Percentiles rank a stretch among this genome's conserved stretches.
phyloP scores from a whole-genome alignment of 2,797 vertebrate genomes.

The Staurois parvus region DNA sequence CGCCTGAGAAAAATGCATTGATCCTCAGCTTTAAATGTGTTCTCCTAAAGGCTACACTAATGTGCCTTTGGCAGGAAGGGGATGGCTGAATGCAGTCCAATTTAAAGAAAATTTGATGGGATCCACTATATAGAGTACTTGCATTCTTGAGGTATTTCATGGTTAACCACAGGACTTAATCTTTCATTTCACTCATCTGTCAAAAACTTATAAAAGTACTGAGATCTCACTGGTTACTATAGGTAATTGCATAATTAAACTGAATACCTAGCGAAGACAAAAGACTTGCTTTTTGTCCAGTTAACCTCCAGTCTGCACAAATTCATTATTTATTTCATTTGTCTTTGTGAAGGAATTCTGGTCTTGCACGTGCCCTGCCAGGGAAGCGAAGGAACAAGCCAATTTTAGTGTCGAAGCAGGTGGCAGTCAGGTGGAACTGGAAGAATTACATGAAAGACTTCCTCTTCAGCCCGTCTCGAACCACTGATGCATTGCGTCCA shows the following conservation, averaged over 20 bases:
- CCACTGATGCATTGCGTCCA: slow-evolving; percentile 68
- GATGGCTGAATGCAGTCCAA: slow-evolving; percentile 61
- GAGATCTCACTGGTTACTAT: not conserved
- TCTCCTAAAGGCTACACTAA: slow-evolving; percentile 58
- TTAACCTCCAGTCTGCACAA: not conserved
- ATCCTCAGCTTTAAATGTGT: slow-evolving; percentile 64
- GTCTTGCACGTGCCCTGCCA: slow-evolving; percentile 42
- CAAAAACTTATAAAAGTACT: not conserved
- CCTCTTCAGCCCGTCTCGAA: slow-evolving; percentile 69
- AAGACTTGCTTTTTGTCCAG: not conserved
- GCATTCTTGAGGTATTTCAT: not conserved
- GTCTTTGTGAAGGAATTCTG: slow-evolving; percentile 37
- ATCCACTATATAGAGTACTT: slow-evolving; percentile 57
- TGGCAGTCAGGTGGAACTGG: slow-evolving; percentile 82
- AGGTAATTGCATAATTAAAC: not conserved
- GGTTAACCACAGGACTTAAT: not conserved
- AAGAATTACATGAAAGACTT: slow-evolving; percentile 70
- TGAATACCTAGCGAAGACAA: not conserved
- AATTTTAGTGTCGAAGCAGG: slow-evolving; percentile 84
- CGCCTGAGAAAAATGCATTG: slow-evolving; percentile 65
- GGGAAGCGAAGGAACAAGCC: slow-evolving; percentile 69
- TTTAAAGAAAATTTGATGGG: slow-evolving; percentile 66
- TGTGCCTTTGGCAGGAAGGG: slow-evolving; percentile 60
- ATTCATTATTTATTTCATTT: slow-evolving; percentile 24
- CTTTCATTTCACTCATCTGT: not conserved